Conservation (phyloP, 2,797 vertebrate species). For the Jordanella pulchra region DNA sequence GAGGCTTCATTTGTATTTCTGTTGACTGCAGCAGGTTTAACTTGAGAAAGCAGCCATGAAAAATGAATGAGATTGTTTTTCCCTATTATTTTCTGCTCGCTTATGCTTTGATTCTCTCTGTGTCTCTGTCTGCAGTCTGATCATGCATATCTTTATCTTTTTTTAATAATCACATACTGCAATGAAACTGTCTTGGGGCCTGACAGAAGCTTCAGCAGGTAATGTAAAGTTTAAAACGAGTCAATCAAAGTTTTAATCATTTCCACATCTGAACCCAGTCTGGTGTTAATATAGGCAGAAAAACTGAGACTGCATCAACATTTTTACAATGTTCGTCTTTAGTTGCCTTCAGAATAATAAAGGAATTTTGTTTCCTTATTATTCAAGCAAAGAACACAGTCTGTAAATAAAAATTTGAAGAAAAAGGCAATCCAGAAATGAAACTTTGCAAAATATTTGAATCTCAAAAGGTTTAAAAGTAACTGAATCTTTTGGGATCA, state of each 20-base stretch:
- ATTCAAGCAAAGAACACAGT: no score
- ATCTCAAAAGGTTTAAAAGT: no score
- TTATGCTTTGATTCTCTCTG: slow-evolving; percentile 40
- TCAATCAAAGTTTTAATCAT: slow-evolving; percentile 30
- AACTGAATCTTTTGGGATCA: no score
- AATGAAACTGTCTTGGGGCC: slow-evolving; percentile 6
- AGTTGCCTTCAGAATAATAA: no score
- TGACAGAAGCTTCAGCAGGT: slow-evolving; percentile 9
- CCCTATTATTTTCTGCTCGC: slow-evolving; percentile 27
- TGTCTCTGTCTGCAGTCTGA: slow-evolving; percentile 37
- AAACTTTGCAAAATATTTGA: no score
- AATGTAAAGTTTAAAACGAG: slow-evolving; percentile 10
- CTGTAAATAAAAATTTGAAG: no score
- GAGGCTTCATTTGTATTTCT: slow-evolving; percentile 6
- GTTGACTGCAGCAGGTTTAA: slow-evolving; percentile 44
- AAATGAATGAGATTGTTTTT: slow-evolving; percentile 67
- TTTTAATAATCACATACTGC: slow-evolving; percentile 7
- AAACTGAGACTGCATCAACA: neutral
- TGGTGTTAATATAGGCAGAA: slow-evolving; percentile 6
- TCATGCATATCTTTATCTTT: slow-evolving; percentile 55
- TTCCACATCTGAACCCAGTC: slow-evolving; percentile 4
- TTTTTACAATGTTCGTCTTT: neutral
- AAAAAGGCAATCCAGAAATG: no score
- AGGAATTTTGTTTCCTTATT: neutral
- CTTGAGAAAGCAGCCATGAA: slow-evolving; percentile 61